Conservation (phyloP, 1,140 invertebrate species). For the Coelopa frigida region DNA sequence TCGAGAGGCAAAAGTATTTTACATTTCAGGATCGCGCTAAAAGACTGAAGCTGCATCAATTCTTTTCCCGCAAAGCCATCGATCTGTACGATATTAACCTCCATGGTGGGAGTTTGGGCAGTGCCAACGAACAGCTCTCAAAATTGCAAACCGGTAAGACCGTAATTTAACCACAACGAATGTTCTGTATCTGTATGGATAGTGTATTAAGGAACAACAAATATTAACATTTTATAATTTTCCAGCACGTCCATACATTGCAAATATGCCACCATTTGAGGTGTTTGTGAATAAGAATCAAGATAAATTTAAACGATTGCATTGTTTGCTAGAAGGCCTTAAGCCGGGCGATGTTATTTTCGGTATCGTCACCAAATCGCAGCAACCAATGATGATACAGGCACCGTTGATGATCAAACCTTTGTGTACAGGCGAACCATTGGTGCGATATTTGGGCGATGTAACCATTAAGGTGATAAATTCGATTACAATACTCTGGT, state of each 20-base stretch:
- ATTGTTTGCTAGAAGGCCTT: conserved; percentile 38
- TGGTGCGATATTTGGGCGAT: conserved; percentile 70
- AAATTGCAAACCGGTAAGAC: no score
- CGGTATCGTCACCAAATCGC: conserved; percentile 67
- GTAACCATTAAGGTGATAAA: conserved; percentile 67
- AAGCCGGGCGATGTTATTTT: conserved; percentile 76
- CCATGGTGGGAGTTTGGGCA: no score
- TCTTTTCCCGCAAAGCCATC: conserved; percentile 70
- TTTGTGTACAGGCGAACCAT: conserved; percentile 70
- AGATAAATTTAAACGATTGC: conserved; percentile 29
- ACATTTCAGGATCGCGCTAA: conserved; percentile 76
- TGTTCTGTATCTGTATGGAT: no score
- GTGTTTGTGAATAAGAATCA: conserved; percentile 55
- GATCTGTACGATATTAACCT: conserved; percentile 55
- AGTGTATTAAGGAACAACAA: no score
- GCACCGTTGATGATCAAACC: conserved; percentile 64
- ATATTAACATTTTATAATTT: neutral
- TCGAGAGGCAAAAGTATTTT: conserved; percentile 64
- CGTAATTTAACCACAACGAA: no score
- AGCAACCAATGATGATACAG: neutral
- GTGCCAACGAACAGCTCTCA: no score
- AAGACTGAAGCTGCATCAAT: conserved; percentile 73
- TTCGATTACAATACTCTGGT: neutral
- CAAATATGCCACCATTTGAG: conserved; percentile 69
- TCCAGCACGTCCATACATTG: conserved; percentile 13